Conservation (phyloP, 2,797 vertebrate genomes). For the Centropyge bicolor region DNA sequence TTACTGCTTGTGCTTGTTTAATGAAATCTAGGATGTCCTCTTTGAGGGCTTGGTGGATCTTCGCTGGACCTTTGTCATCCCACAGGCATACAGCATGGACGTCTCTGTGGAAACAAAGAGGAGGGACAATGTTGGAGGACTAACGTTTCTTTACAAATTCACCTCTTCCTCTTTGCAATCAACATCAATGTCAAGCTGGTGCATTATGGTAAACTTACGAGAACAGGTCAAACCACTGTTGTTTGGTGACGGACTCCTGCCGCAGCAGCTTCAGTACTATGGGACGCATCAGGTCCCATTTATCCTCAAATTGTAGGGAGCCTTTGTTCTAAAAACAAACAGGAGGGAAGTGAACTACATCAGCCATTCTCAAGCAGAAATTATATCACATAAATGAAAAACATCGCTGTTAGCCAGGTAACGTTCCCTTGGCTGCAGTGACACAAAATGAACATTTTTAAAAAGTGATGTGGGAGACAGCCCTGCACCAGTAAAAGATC, state of each 20-base stretch:
- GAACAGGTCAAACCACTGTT: constrained; percentile 99
- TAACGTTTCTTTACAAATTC: background rate
- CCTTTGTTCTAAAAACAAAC: constrained; percentile 93
- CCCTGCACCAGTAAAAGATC: too few relatives aligned
- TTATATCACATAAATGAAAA: too few relatives aligned
- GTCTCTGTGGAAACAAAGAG: constrained; percentile 84
- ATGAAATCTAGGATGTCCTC: constrained; percentile 99
- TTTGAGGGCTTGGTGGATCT: constrained; percentile 99
- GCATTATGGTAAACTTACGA: constrained; percentile 86
- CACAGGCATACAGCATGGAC: constrained; percentile 98
- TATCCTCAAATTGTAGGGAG: constrained; percentile 99
- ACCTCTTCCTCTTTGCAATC: background rate
- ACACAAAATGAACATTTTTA: too few relatives aligned
- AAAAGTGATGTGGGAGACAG: too few relatives aligned
- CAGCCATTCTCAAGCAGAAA: too few relatives aligned
- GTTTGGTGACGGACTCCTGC: constrained; percentile 98
- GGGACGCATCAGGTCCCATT: constrained; percentile 99
- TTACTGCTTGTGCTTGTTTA: constrained; percentile 96
- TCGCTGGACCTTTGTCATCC: constrained; percentile 99
- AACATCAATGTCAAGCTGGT: background rate
- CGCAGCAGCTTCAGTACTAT: constrained; percentile 98
- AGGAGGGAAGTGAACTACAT: background rate
- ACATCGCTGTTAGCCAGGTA: too few relatives aligned
- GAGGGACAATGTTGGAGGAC: background rate
- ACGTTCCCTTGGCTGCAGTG: too few relatives aligned